These are phyloP conservation scores for Pogonophryne albipinna DNA, from an alignment of 2,797 vertebrate species.

Conservation along the genomic window DNA sequence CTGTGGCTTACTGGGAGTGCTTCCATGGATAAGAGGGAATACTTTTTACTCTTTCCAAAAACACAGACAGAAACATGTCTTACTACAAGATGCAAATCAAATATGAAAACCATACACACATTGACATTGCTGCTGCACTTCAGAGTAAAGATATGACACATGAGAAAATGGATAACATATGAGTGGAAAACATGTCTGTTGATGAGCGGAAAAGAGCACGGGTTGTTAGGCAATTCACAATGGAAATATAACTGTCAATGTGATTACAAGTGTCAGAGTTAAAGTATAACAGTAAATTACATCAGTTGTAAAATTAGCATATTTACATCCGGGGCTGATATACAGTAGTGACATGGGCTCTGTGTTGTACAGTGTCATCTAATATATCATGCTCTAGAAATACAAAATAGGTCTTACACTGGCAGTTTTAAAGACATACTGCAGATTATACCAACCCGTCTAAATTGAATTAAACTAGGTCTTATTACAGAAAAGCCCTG, in stretches of 20 bases:
- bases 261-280: conserved; percentile 35
- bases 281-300: conserved; percentile 35
- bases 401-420: conserved; percentile 30
- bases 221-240: conserved; percentile 30
- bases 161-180: conserved; percentile 32
- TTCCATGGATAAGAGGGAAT: conserved; percentile 55
- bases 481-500: conserved; percentile 41
- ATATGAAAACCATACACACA: conserved; percentile 61
- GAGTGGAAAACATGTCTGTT: conserved; percentile 31
- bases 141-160: conserved; percentile 47
- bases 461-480: conserved; percentile 60
- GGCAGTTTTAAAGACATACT: conserved; percentile 56
- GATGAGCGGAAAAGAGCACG: conserved; percentile 40
- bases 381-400: conserved; percentile 51
- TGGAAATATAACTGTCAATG: conserved; percentile 27
- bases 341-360: conserved; percentile 35
- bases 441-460: conserved; percentile 44
- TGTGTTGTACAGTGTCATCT: conserved; percentile 39
- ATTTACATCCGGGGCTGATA: conserved; percentile 64
- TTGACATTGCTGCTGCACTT: conserved; percentile 61
- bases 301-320: conserved; percentile 55
- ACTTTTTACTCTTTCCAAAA: conserved; percentile 38
- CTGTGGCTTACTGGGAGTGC: conserved; percentile 56
- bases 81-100: conserved; percentile 67
- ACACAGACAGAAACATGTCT: conserved; percentile 39